Evolutionary conservation across 2,113 vertebrate genomes (phyloP), one percentile per base, ranked within the genome.

Genomic region (Collichthys lucidus): DNA sequence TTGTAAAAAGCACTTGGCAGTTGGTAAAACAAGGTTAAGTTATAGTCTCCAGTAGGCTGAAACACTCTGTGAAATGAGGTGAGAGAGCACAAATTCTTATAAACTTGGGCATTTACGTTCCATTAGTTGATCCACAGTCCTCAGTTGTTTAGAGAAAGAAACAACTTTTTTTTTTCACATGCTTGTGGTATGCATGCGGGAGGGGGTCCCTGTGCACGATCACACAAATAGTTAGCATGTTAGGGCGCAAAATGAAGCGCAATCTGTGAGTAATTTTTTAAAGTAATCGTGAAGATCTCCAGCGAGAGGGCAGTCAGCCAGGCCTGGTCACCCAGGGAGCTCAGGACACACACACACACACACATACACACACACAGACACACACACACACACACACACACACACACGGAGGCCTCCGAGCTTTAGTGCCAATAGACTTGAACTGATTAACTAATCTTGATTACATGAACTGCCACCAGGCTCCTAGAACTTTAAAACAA

Each of bases 261-360:
- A 95, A 93, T 94, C 94, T 95, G 94, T 78, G 85, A 95, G 90
- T 92, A 91, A 95, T 95, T 95, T 95, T 75, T 90, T 55, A 67
- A 60, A 63, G 84, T 91, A 90, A 95, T 95, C 90, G 57, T 72
- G 29, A 77, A 83, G 71, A 93, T 94, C 92, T 91, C 35, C 31
- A 66, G 77, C 29, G 31, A 87, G 65, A 84, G 57, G 84, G 88
- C 86, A 82, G 79, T 47, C 75, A 52, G 79, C 89, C 87, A 89
- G 86, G 80, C 69, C 62, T 74, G 83, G 69, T 84, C 86, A 83
- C 84, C 77, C 78, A 81, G 42, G 64, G 89, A 84, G 84, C 71
- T 76, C 75, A 79, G 71, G 83, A 83, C 66, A 84, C 74, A 88
- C 83, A 79, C 88, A 86, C 3, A 4, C 29, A 29, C 29, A 29